Base-by-base conservation (phyloP, 2,888 invertebrate species). In the Noctua comes region DNA sequence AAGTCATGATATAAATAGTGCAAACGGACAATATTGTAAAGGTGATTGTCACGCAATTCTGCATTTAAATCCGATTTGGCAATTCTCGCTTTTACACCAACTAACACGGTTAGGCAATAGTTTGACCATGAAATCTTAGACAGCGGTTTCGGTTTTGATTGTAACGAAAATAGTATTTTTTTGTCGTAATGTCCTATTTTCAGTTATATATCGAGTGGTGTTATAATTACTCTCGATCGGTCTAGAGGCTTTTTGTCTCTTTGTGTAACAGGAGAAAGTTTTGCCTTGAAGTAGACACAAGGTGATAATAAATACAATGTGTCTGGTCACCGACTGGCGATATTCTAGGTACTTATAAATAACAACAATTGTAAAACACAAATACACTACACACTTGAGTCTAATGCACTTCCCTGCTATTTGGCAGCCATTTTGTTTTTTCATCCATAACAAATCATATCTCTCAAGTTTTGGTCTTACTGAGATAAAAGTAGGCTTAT, bases 1-100 rank as follows among this genome's bases (percentile, higher is more conserved):
- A 8, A 36, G 83, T 27, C 70, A 73, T 18, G 36, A 24, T 8
- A 54, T 51, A 70, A 77, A 73, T 31, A 24, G 54, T 71, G 21
- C 43, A 46, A 84, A 27, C n/a, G 5, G 8, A 46, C 31, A 13
- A 13, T 57, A 64, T 7, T 21, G 0, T 54, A n/a, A 43, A 54
- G 36, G 51, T 68, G 64, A 71, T 51, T 51, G 51, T 21, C 77
- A 54, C 68, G 71, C 69, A 40, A 73, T 85, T 66, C 13, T 76
- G 3, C 5, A 72, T 43, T 65, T 54, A 79, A 83, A 83, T 76
- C 31, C 40, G 48, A 84, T 84, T 86, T 36, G 7, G 77, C 72
- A 85, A 85, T 57, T 48, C 13, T 62, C 24, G 7, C 36, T 62
- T 73, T 70, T 36, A 57, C 66, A 74, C 74, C 40, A 48, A 68